Base-by-base conservation (phyloP, 2,797 vertebrate genomes). In the Pogonophryne albipinna region DNA sequence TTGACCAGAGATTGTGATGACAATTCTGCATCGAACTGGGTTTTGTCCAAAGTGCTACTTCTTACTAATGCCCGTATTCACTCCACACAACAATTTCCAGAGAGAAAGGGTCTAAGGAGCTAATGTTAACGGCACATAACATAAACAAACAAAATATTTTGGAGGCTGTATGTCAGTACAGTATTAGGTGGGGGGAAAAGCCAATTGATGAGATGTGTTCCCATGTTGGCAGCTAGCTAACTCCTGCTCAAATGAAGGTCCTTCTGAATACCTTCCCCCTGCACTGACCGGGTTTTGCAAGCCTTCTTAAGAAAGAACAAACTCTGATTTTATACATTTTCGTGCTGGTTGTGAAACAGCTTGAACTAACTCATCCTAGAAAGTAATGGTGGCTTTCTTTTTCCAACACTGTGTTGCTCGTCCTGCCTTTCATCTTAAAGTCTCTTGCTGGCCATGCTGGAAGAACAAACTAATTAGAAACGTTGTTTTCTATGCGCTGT, bases 391-490 rank as follows among this genome's bases (percentile, higher is more conserved):
- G 66, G 68, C 46, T 70, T 55, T 61, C 5, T 31, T 53, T 61
- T 41, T 60, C 47, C 38, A 15, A 47, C 20, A 42, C 46, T 57
- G 68, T 79, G 62, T 47, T 82, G 74, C 69, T 76, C 42, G 65
- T 60, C 66, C 53, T 69, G 58, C 45, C 11, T 68, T 71, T n/a
- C 23, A 62, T 23, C 50, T 65, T 38, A 16, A 19, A 66, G 78
- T 80, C 66, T 65, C 76, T 78, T 3, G 1, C 74, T 73, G 74
- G 68, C n/a, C n/a, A n/a, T n/a, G n/a, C n/a, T n/a, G n/a, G n/a
- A n/a, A n/a, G n/a, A n/a, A n/a, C n/a, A n/a, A n/a, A n/a, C n/a
- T n/a, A n/a, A n/a, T n/a, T n/a, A n/a, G n/a, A n/a, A n/a, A n/a
- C n/a, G n/a, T n/a, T n/a, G n/a, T n/a, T n/a, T n/a, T n/a, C n/a